Base-by-base conservation (phyloP, 2,113 vertebrate species). In the Apus apus region DNA sequence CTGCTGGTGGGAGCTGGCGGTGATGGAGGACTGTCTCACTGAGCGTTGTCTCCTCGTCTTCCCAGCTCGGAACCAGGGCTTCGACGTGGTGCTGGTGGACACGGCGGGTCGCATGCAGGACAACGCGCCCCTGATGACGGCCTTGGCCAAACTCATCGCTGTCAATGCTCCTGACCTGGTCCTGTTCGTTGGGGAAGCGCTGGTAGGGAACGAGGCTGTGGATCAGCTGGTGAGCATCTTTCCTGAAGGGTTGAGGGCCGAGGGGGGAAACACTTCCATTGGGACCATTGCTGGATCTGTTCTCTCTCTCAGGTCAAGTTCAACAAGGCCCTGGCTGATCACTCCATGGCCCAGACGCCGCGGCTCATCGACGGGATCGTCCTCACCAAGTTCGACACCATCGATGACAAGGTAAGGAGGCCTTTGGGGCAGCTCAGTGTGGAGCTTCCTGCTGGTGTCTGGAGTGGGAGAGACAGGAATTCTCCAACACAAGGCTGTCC, bases 81-180 rank as follows among this genome's bases (percentile, higher is more conserved):
- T 99, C 38, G 99, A 99, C 1, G 99, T 99, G 97, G 99, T 99
- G 72, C 97, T 99, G 98, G 99, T 99, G 98, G 99, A 99, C 97
- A 99, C 99, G 1, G 99, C 99, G 0, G 99, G 99, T 74, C 99
- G 99, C 72, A 99, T 99, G 99, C 99, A 99, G 97, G 99, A 99
- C 98, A 99, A 99, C 3, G 98, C 98, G 17, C 99, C 99, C 14
- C 95, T 99, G 87, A 99, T 99, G 99, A 99, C 98, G 0, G 99
- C 99, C 1, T 96, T 99, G 97, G 99, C 99, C 64, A 99, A 99
- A 90, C 99, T 99, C 70, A 99, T 99, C 6, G 98, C 99, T 0
- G 99, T 99, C 97, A 99, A 99, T 14, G 98, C 98, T 93, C 99
- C 99, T 0, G 99, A 99, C 97, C 97, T 99, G 43, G 99, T 99